Evolutionary conservation across 2,797 vertebrate genomes (phyloP).

Genomic region (Vespertilio murinus): DNA sequence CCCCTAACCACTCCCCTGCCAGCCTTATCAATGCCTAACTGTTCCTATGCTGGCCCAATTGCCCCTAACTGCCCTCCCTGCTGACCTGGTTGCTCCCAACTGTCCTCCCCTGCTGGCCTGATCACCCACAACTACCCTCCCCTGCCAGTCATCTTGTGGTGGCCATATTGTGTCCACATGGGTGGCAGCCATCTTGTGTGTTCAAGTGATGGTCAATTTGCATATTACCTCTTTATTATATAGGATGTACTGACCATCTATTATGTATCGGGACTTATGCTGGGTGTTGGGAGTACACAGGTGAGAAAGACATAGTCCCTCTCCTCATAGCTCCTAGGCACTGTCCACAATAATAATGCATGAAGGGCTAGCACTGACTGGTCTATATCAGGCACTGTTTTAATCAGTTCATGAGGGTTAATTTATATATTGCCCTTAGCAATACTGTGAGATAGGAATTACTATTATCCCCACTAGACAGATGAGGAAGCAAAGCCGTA

Average conservation of each 20-base stretch:
- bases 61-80: too few relatives aligned
- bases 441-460: background rate
- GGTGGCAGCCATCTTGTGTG: too few relatives aligned
- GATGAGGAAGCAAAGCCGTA: conserved; percentile 21
- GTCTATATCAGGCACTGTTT: background rate
- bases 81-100: too few relatives aligned
- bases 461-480: background rate
- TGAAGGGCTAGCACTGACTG: background rate
- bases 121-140: too few relatives aligned
- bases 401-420: background rate
- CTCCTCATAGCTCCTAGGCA: background rate
- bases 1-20: too few relatives aligned
- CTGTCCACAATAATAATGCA: background rate
- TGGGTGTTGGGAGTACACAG: background rate
- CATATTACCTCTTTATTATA: too few relatives aligned
- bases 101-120: too few relatives aligned
- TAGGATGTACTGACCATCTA: background rate
- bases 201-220: too few relatives aligned
- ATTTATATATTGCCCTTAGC: background rate
- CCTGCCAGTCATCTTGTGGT: too few relatives aligned
- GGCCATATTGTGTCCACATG: too few relatives aligned
- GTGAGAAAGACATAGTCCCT: background rate
- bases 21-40: too few relatives aligned
- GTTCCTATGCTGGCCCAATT: too few relatives aligned
- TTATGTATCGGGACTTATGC: background rate